These are phyloP conservation scores for Synergus itoensis DNA, from an alignment of 2,888 invertebrate genomes.

Conservation along the genomic window DNA sequence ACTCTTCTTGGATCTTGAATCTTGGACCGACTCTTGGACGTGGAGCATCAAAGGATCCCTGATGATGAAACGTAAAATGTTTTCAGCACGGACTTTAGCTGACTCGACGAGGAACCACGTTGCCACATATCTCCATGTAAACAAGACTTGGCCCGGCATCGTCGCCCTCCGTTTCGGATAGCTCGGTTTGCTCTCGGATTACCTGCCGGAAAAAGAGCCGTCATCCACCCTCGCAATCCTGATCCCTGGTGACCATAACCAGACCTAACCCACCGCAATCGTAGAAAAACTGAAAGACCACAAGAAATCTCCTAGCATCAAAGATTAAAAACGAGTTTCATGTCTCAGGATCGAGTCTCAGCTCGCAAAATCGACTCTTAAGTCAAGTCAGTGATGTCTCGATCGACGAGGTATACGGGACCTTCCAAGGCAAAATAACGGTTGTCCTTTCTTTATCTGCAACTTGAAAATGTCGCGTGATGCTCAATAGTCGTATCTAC, in stretches of 20 bases:
- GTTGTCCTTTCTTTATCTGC: constrained; percentile 29
- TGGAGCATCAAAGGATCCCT: neutral
- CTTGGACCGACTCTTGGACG: neutral
- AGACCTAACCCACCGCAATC: constrained; percentile 14
- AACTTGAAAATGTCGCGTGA: constrained; percentile 33
- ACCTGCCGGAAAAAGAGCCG: constrained; percentile 44
- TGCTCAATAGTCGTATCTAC: constrained; percentile 3
- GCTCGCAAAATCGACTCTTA: neutral
- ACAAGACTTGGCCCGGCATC: constrained; percentile 37
- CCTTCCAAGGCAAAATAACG: constrained; percentile 25
- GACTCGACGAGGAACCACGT: constrained; percentile 14
- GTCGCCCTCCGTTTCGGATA: constrained; percentile 23
- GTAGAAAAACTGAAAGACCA: constrained; percentile 1
- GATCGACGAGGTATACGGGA: constrained; percentile 26
- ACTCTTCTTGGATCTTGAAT: neutral
- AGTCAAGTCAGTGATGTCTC: constrained; percentile 26
- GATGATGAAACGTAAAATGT: constrained; percentile 2
- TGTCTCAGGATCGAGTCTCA: neutral
- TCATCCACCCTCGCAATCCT: constrained; percentile 35
- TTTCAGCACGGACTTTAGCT: constrained; percentile 33
- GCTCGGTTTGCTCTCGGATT: constrained; percentile 34
- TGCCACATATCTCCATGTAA: constrained; percentile 34
- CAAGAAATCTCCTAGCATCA: neutral
- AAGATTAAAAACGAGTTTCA: constrained; percentile 8
- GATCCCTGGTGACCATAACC: constrained; percentile 31